Base-by-base conservation (phyloP, 2,888 invertebrate species). In the Elmis aenea region DNA sequence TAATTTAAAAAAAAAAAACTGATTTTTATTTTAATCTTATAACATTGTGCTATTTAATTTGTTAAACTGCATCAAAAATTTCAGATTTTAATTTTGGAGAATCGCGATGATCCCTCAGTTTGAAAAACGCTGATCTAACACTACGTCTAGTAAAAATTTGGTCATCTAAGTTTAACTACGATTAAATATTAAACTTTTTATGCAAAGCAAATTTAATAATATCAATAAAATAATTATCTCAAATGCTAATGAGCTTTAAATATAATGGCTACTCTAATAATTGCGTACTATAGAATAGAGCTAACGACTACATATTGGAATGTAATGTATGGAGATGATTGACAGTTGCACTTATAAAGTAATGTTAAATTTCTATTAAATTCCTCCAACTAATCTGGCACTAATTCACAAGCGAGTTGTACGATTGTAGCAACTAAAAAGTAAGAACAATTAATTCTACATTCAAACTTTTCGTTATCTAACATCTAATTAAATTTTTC, bases 401-500 rank as follows among this genome's bases (percentile, higher is more conserved):
- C 43, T 47, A 43, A 35, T 58, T 81, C 79, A 83, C 69, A 83
- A 80, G 65, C 82, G 78, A 61, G 84, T 84, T 56, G 83, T 84
- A 77, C 84, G 78, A 76, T 84, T 84, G 81, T 84, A 84, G 77
- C 83, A 84, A 77, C 84, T 84, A 79, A 69, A 58, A 41, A 37
- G 35, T 39, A 48, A 31, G 18, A 5, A 18, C 6, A 18, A 5
- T 18, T 18, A 5, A 18, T 18, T 18, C 5, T 5, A 5, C 18
- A 18, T 5, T 18, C 18, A 18, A 18, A 6, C 6, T 5, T 5
- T 18, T 18, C n/a, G n/a, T n/a, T n/a, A n/a, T n/a, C n/a, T n/a
- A n/a, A n/a, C n/a, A n/a, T n/a, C n/a, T n/a, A n/a, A n/a, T n/a
- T n/a, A n/a, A n/a, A n/a, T n/a, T n/a, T n/a, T n/a, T n/a, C n/a